phyloP scores from a whole-genome alignment of 2,888 invertebrate genomes.

The Bugula neritina region DNA sequence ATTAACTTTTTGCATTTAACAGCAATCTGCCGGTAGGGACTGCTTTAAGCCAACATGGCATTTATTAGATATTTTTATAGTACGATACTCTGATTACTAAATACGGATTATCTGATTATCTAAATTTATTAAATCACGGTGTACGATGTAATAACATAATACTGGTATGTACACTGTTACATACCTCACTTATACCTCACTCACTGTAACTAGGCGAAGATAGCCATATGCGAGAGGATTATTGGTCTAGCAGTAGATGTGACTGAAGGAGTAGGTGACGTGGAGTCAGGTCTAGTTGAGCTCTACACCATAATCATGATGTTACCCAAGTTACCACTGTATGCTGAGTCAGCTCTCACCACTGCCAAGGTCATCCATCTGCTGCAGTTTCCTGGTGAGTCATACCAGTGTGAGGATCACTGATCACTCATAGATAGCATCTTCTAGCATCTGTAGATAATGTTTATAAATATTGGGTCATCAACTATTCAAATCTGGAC shows the following conservation, averaged over 20 bases:
- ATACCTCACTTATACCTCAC: too few relatives aligned
- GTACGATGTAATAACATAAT: too few relatives aligned
- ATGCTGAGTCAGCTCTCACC: background rate
- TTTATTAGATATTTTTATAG: too few relatives aligned
- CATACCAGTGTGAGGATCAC: background rate
- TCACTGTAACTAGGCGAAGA: background rate
- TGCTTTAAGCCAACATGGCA: too few relatives aligned
- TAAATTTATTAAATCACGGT: too few relatives aligned
- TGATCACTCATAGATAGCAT: background rate
- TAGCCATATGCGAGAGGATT: background rate
- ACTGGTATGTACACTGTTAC: too few relatives aligned
- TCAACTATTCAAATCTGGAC: too few relatives aligned
- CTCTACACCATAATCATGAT: background rate
- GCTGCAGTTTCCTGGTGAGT: background rate
- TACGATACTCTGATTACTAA: too few relatives aligned
- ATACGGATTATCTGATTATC: too few relatives aligned
- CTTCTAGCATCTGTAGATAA: background rate
- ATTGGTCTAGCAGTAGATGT: conserved; percentile 5
- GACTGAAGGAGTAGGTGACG: background rate
- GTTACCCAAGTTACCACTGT: background rate
- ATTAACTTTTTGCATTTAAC: too few relatives aligned
- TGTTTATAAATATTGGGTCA: too few relatives aligned
- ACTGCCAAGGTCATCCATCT: conserved; percentile 1
- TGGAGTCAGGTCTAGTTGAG: background rate
- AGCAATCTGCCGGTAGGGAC: too few relatives aligned